Evolutionary conservation across 2,797 vertebrate species (phyloP), one percentile per base, ranked within the genome.

Genomic region (Martes flavigula): DNA sequence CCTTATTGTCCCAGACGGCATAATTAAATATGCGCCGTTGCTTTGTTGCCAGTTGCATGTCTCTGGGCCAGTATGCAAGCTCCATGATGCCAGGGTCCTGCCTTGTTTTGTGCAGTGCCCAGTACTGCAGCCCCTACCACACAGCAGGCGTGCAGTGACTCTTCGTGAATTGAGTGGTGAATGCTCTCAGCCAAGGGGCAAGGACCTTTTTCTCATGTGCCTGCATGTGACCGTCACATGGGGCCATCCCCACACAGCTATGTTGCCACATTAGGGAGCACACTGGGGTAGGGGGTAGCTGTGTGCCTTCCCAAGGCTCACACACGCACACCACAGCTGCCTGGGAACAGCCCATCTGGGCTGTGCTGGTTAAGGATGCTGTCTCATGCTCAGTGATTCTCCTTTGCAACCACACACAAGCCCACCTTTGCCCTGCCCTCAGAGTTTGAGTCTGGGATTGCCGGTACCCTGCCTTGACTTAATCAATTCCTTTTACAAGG

Each of bases 281-380:
- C 11, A 35, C 15, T 30, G n/a, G n/a, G 46, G 12, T 40, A 4
- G 32, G n/a, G 2, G 7, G 43, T 35, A 1, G 21, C 35, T 5
- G 32, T 0, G 23, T 23, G 5, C 46, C 58, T 75, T 38, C 46
- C 25, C n/a, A 2, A 3, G 48, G 25, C n/a, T n/a, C 10, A 0
- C 30, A 5, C 11, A 12, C 8, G 25, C 1, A 1, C 1, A 0
- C 43, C 4, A 0, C 18, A 27, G 38, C 46, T 72, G 83, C 75
- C 30, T 0, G 0, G 30, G 8, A 0, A 14, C 38, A 25, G 15
- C 27, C 38, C 21, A 0, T 13, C 1, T 5, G 25, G 54, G 38
- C n/a, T 12, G 7, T 4, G 1, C 15, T 12, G 21, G 32, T 21
- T 30, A 48, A 32, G 27, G 38, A 86, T 21, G 46, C 48, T 35